These are phyloP conservation scores for Phoxinus dragarum DNA, from an alignment of 2,797 vertebrate genomes.

Conservation along the genomic window DNA sequence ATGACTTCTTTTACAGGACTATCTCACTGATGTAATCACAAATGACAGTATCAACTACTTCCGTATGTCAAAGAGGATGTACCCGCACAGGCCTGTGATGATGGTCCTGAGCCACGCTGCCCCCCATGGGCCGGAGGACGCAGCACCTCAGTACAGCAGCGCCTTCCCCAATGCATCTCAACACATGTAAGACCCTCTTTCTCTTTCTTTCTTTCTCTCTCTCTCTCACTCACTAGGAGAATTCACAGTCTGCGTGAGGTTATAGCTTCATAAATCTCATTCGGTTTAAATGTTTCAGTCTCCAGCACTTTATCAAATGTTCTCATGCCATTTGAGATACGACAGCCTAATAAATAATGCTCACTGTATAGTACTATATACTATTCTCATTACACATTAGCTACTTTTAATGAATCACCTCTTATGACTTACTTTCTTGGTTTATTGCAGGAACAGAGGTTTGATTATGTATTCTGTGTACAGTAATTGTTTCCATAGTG, in stretches of 20 bases:
- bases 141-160: conserved; percentile 92
- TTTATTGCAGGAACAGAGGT: conserved; percentile 22
- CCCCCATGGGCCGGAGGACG: conserved; percentile 95
- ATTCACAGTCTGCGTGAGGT: conserved; percentile 1
- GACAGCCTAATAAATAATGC: conserved; percentile 9
- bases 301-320: conserved; percentile 7
- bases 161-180: conserved; percentile 95
- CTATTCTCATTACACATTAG: conserved; percentile 1
- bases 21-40: conserved; percentile 97
- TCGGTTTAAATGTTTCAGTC: not conserved
- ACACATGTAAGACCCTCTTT: conserved; percentile 88
- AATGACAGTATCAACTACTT: conserved; percentile 96
- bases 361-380: not conserved
- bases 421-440: conserved; percentile 21
- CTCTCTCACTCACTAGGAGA: not conserved
- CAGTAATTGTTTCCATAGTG: conserved; percentile 25
- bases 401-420: conserved; percentile 24
- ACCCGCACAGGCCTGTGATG: conserved; percentile 92
- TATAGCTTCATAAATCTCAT: conserved; percentile 13
- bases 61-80: conserved; percentile 93
- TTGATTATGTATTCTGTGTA: conserved; percentile 24
- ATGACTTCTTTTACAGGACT: conserved; percentile 82
- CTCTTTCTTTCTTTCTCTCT: not conserved
- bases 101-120: conserved; percentile 97
- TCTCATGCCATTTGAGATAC: not conserved